phyloP scores from a whole-genome alignment of 2,888 invertebrate species.

The Lobophora halterata region DNA sequence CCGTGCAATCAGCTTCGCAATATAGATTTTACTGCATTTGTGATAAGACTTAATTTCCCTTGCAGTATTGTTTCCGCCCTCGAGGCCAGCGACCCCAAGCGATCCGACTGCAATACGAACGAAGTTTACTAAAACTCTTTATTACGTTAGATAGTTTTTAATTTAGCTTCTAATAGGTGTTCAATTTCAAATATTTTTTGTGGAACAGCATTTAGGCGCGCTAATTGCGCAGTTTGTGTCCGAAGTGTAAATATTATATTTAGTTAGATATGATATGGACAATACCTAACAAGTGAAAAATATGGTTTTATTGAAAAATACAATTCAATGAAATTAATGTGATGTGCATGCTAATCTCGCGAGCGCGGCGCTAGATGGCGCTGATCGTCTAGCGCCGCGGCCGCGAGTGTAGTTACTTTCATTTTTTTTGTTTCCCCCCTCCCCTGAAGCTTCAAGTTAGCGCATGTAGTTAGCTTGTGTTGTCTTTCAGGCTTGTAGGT shows the following conservation, averaged over 20 bases:
- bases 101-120: conserved; percentile 26
- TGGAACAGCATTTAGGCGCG: conserved; percentile 63
- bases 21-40: conserved; percentile 54
- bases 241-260: conserved; percentile 69
- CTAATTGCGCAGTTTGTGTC: conserved; percentile 39
- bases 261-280: conserved; percentile 77
- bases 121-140: conserved; percentile 56
- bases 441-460: conserved; percentile 48
- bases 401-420: conserved; percentile 52
- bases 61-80: conserved; percentile 49
- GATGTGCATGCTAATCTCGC: conserved; percentile 58
- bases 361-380: conserved; percentile 31
- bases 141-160: conserved; percentile 72
- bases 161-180: conserved; percentile 79
- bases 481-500: conserved; percentile 36
- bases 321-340: conserved; percentile 72
- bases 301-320: conserved; percentile 76
- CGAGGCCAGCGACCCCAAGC: conserved; percentile 19
- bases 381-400: conserved; percentile 27
- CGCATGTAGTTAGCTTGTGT: conserved; percentile 55
- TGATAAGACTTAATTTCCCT: conserved; percentile 55
- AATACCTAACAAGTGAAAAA: conserved; percentile 80
- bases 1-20: conserved; percentile 48
- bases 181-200: conserved; percentile 64
- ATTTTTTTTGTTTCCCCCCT: conserved; percentile 49